A percentile compares a stretch with the other conserved stretches of the same genome.
Conservation (phyloP, 2,888 invertebrate genomes). For the Iphiclides podalirius region DNA sequence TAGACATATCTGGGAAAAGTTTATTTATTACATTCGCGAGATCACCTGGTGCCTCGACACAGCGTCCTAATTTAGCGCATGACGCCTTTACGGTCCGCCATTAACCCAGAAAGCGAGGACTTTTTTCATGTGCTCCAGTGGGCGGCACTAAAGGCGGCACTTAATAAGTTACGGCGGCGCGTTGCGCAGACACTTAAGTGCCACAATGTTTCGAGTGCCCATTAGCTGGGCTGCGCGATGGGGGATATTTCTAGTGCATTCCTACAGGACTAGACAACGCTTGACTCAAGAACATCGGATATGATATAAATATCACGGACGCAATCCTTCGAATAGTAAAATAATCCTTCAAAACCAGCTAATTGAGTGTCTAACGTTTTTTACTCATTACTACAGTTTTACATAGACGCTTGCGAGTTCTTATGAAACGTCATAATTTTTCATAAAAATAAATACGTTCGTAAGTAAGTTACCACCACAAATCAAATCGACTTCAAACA, state of each 20-base stretch:
- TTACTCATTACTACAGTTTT: too few species aligned
- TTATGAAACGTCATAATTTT: too few species aligned
- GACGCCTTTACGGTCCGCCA: not conserved
- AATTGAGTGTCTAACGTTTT: too few species aligned
- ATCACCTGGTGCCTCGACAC: not conserved
- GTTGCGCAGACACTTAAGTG: slow-evolving; percentile 2
- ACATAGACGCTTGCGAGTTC: too few species aligned
- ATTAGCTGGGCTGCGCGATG: slow-evolving; percentile 3
- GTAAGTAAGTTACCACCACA: too few species aligned
- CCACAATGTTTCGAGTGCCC: slow-evolving; percentile 7
- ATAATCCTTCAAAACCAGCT: too few species aligned
- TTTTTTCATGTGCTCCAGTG: slow-evolving; percentile 12
- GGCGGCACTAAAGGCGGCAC: slow-evolving; percentile 16
- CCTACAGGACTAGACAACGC: not conserved
- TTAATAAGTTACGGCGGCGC: slow-evolving; percentile 17
- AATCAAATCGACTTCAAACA: too few species aligned
- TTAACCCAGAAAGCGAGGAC: slow-evolving; percentile 13
- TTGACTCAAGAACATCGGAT: too few species aligned
- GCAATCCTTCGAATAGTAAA: too few species aligned
- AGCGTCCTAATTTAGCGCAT: not conserved
- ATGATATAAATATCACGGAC: too few species aligned
- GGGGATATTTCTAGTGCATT: not conserved
- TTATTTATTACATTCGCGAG: not conserved
- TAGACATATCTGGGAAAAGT: too few species aligned
- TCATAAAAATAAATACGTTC: too few species aligned